Conservation (phyloP, 2,888 invertebrate species). For the Chironomus tentans region DNA sequence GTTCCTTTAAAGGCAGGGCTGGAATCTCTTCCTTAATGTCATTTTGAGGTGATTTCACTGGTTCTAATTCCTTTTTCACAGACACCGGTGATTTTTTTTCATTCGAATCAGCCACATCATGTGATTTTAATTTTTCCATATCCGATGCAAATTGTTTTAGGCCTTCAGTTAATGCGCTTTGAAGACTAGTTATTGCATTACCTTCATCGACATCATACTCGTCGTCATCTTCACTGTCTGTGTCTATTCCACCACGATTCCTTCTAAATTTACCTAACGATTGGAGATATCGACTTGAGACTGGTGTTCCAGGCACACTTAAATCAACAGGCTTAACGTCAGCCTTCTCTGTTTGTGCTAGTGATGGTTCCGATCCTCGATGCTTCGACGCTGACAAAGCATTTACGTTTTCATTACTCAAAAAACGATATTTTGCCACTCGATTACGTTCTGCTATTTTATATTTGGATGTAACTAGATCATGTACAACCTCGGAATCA, state of each 20-base stretch:
- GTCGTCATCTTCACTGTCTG: slow-evolving; percentile 16
- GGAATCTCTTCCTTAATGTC: slow-evolving; percentile 13
- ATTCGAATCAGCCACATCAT: slow-evolving; percentile 5
- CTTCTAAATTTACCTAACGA: not conserved
- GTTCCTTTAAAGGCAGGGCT: not conserved
- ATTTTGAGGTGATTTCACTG: slow-evolving; percentile 4
- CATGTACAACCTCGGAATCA: slow-evolving; percentile 22
- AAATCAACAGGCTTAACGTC: slow-evolving; percentile 18
- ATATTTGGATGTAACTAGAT: slow-evolving; percentile 23
- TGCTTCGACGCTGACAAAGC: not conserved
- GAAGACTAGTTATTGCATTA: not conserved
- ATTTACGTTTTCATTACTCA: slow-evolving; percentile 14
- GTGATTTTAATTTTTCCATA: slow-evolving; percentile 1
- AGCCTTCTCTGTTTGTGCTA: slow-evolving; percentile 1
- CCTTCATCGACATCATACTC: slow-evolving; percentile 5
- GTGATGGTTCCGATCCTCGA: slow-evolving; percentile 18
- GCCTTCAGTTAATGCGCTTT: not conserved
- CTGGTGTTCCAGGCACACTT: slow-evolving; percentile 27
- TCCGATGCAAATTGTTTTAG: slow-evolving; percentile 20
- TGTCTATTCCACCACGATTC: not conserved
- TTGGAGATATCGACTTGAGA: slow-evolving; percentile 21
- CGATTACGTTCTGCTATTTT: slow-evolving; percentile 28
- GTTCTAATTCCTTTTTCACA: not conserved
- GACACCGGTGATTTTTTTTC: not conserved
- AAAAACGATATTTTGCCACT: slow-evolving; percentile 27